Percentiles rank a stretch among this genome's conserved stretches.
phyloP scores from a whole-genome alignment of 1,140 invertebrate species.

The Lepidurus packardi region DNA sequence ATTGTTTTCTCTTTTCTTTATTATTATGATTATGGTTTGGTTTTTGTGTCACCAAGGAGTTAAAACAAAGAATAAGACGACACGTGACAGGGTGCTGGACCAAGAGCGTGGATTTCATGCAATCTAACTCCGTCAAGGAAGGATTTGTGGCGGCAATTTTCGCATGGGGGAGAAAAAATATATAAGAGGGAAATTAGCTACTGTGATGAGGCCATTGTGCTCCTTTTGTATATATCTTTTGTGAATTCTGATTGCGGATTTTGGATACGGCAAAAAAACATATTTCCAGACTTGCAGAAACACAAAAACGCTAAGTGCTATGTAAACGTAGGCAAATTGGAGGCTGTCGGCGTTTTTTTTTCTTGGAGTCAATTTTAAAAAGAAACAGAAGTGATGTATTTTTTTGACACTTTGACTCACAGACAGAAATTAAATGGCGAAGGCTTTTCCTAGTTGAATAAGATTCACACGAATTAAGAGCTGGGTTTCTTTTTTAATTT shows the following conservation, averaged over 20 bases:
- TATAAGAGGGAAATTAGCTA: background rate
- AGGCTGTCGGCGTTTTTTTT: background rate
- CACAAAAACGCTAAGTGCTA: background rate
- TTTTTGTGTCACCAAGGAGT: background rate
- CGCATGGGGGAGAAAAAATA: background rate
- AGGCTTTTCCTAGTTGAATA: background rate
- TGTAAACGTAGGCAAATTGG: background rate
- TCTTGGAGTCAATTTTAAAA: background rate
- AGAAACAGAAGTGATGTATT: background rate
- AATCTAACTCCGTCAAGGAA: background rate
- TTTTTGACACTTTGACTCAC: background rate
- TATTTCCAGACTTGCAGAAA: background rate
- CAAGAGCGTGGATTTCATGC: background rate
- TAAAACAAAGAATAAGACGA: background rate
- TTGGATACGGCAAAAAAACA: constrained; percentile 4
- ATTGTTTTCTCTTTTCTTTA: background rate
- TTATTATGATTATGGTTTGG: background rate
- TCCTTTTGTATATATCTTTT: constrained; percentile 8
- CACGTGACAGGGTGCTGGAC: constrained; percentile 4
- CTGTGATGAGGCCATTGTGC: constrained; percentile 20
- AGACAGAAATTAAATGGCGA: constrained; percentile 2
- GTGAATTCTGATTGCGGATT: constrained; percentile 1
- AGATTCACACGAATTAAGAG: background rate
- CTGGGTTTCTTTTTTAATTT: background rate
- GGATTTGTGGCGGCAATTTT: background rate